These are phyloP conservation scores for Stigmatopora argus DNA, from an alignment of 2,113 vertebrate species.

Conservation along the genomic window DNA sequence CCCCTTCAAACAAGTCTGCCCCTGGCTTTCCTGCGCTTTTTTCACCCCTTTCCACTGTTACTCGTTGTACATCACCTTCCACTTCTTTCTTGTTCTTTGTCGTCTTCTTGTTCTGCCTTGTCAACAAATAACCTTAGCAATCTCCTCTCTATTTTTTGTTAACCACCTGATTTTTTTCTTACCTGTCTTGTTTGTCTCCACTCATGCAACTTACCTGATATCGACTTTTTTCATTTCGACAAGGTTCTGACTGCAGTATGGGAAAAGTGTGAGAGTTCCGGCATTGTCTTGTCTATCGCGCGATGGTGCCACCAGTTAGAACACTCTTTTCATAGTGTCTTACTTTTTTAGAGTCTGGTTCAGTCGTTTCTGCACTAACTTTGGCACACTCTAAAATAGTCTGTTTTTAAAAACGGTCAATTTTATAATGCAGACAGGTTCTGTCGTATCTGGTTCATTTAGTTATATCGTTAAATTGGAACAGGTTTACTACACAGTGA, in stretches of 20 bases:
- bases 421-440: not conserved
- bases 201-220: not conserved
- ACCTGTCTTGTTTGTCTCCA: constrained; percentile 1
- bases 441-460: not conserved
- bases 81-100: constrained; percentile 48
- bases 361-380: not conserved
- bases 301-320: not conserved
- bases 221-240: not conserved
- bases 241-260: not conserved
- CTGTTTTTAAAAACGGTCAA: not conserved
- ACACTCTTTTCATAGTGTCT: not conserved
- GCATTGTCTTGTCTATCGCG: not conserved
- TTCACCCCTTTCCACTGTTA: constrained; percentile 21
- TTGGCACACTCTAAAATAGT: not conserved
- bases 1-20: constrained; percentile 46
- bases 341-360: not conserved
- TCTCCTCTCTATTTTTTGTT: constrained; percentile 37
- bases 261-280: not conserved
- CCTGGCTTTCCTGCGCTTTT: constrained; percentile 39
- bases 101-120: constrained; percentile 48
- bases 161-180: constrained; percentile 45
- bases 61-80: constrained; percentile 33
- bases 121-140: constrained; percentile 60
- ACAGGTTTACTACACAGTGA: not conserved
- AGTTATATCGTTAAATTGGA: not conserved